Evolutionary conservation across 2,113 vertebrate genomes (phyloP), one percentile per base, ranked within the genome.

Genomic region (Oceanites oceanicus): DNA sequence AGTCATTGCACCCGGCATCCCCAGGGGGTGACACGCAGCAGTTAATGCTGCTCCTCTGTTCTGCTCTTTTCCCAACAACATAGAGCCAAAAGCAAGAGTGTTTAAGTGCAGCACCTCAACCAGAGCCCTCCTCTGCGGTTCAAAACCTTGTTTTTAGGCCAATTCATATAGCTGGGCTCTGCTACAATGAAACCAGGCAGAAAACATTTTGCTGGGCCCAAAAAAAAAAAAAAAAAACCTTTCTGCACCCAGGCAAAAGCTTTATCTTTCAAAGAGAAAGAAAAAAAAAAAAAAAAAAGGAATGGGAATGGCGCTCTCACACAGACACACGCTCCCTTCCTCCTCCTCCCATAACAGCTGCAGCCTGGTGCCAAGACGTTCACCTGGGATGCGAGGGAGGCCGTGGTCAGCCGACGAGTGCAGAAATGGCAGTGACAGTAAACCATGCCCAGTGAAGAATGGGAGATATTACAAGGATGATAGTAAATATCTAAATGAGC

Each of bases 381-480:
- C 96, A 97, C 96, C 96, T 97, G 96, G 96, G 96, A 86, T 96
- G 90, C 70, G 92, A 96, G 93, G 90, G 92, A 96, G 95, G 94
- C 93, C 95, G 1, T 13, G 74, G 95, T 96, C 96, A 96, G 96
- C 92, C 93, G 94, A 96, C 94, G 94, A 96, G 94, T 79, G 96
- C 96, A 97, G 94, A 97, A 97, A 97, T 97, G 94, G 93, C 96
- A 96, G 96, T 97, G 96, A 97, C 92, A 97, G 96, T 97, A 97
- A 96, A 97, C 96, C 96, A 96, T 96, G 92, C 93, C 94, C 96
- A 96, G 96, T 97, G 96, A 97, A 94, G 93, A 91, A 97, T 95
- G 91, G 93, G 90, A 96, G 97, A 96, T 96, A 95, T 96, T 97
- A 96, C 95, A 97, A 96, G 88, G 94, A 95, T 96, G 92, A 95